Percentiles rank a stretch among this genome's conserved stretches.
Conservation (phyloP, 53 echinoderm and acorn worm genomes). For the Hippasteria phrygiana region DNA sequence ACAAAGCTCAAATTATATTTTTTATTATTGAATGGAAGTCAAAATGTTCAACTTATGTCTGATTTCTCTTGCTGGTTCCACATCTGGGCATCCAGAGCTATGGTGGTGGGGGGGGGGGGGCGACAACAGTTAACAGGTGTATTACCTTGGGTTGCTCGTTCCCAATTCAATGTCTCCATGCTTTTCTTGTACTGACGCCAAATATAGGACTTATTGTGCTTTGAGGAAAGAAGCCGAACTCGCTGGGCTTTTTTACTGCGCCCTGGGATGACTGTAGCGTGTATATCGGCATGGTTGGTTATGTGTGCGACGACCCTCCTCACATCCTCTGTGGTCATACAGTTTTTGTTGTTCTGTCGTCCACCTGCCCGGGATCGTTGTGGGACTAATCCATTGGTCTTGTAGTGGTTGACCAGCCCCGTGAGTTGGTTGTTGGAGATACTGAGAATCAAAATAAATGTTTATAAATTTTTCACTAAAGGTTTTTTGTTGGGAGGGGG, state of each 20-base stretch:
- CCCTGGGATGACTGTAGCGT: conserved; percentile 47
- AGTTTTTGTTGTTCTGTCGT: conserved; percentile 6
- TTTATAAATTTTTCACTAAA: background rate
- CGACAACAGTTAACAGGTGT: background rate
- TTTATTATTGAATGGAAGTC: too few relatives aligned
- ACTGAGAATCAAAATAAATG: conserved; percentile 24
- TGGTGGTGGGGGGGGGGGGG: too few relatives aligned
- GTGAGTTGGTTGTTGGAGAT: conserved; percentile 30
- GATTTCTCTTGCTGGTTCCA: too few relatives aligned
- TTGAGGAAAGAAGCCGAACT: conserved; percentile 34
- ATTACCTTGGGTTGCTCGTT: background rate
- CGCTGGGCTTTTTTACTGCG: conserved; percentile 35
- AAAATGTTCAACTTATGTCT: too few relatives aligned
- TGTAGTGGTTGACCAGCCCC: conserved; percentile 21
- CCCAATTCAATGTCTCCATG: conserved; percentile 3
- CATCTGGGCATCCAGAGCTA: too few relatives aligned
- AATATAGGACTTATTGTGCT: conserved; percentile 26
- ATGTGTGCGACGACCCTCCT: conserved; percentile 25
- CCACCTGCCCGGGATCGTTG: background rate
- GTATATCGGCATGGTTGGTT: conserved; percentile 23
- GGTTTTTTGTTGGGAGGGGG: background rate
- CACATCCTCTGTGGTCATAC: conserved; percentile 28
- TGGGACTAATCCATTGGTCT: conserved; percentile 1
- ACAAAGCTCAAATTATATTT: too few relatives aligned
- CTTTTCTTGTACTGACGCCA: conserved; percentile 29